Conservation (phyloP, 2,888 invertebrate genomes). For the Hofmannophila pseudospretella region DNA sequence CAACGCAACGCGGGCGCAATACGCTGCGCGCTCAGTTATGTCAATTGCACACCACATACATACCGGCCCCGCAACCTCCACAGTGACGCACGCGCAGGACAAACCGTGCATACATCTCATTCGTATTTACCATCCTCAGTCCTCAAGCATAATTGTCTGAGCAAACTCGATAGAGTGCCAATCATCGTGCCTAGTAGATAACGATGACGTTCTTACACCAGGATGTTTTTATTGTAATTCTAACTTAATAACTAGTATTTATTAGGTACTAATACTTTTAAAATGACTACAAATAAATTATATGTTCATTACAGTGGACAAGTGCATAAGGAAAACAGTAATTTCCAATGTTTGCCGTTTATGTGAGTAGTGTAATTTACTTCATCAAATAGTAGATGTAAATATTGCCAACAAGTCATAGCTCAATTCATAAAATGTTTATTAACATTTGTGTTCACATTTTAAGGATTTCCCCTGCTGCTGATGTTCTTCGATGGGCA, state of each 20-base stretch:
- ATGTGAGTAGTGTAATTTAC: neutral
- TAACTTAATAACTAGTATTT: neutral
- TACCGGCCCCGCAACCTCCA: constrained; percentile 8
- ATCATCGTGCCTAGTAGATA: too few relatives aligned
- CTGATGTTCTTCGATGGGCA: too few relatives aligned
- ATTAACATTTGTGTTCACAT: too few relatives aligned
- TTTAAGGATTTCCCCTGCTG: too few relatives aligned
- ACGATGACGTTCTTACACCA: constrained; percentile 5
- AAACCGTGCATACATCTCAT: constrained; percentile 3
- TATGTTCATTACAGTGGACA: neutral
- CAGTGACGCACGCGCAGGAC: constrained; percentile 12
- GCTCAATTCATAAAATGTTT: too few relatives aligned
- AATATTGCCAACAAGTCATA: too few relatives aligned
- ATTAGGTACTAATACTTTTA: too few relatives aligned
- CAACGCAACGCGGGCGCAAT: constrained; percentile 17
- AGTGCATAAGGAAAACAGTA: neutral
- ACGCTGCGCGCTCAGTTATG: constrained; percentile 22
- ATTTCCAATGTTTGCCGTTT: neutral
- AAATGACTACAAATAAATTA: neutral
- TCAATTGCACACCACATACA: constrained; percentile 14
- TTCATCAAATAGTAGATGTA: neutral
- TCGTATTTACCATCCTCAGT: constrained; percentile 9
- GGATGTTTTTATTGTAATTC: constrained; percentile 5
- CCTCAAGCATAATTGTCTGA: constrained; percentile 5
- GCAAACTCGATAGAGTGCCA: constrained; percentile 6